Evolutionary conservation across 2,888 invertebrate genomes (phyloP), one percentile per base, ranked within the genome.

Genomic region (Catocala fraxini): DNA sequence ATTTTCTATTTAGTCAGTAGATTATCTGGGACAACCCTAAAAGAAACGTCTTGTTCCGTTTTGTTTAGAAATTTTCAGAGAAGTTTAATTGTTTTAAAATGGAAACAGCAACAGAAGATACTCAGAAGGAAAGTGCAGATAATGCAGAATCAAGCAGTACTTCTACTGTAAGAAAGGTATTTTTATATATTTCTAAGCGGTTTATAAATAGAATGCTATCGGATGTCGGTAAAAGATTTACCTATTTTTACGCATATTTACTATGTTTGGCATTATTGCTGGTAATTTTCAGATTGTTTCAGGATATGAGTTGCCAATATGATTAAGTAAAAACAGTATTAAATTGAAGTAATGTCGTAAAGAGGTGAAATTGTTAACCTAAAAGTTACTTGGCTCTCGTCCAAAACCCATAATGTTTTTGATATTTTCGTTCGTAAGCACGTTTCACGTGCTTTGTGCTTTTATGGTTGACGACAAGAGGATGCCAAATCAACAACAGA

Each of bases 171-270:
- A 88, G 92, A 86, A 59, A 65, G 49, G 46, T 59, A 61, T 61
- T 66, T 70, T 61, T 73, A 67, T 10, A 65, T 72, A 71, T 75
- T 68, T 67, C 51, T 62, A 70, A 70, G 67, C 46, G 79, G 81
- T 89, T 87, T 89, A 92, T 82, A 88, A 90, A 93, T 93, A 92
- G 93, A 90, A 81, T 65, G 80, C 85, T 86, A 90, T 92, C 91
- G 73, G 77, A 86, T 92, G 85, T 89, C 91, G 84, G 83, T 79
- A 71, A 81, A 78, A 59, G 68, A 75, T 75, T 79, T 75, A 62
- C 51, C 46, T 56, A 47, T 68, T 73, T 72, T 58, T 47, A 63
- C 54, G 55, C 12, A 70, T 71, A 63, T 66, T 66, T 58, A 34
- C 46, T 34, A 54, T 51, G 41, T 59, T 54, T 55, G 33, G 5